Percentiles rank a stretch among this genome's conserved stretches.
phyloP scores from a whole-genome alignment of 1,140 invertebrate genomes.

The Drosophila nigromelanica region DNA sequence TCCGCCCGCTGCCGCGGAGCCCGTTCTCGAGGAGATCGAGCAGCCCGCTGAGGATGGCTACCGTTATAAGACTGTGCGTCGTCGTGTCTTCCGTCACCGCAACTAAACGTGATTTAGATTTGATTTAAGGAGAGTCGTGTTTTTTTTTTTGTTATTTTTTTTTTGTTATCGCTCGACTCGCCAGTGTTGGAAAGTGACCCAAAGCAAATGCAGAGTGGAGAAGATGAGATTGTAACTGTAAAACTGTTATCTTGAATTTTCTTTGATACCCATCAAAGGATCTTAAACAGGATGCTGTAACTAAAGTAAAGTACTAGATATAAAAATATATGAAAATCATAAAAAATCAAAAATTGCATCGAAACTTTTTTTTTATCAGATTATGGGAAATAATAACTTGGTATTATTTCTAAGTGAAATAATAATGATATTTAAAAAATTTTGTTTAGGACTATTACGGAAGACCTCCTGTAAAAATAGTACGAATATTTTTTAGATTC shows the following conservation, averaged over 20 bases:
- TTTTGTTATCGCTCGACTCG: conserved; percentile 45
- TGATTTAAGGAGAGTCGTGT: conserved; percentile 28
- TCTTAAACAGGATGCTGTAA: conserved; percentile 17
- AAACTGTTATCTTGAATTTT: conserved; percentile 30
- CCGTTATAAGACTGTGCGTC: conserved; percentile 68
- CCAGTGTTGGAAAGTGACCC: neutral
- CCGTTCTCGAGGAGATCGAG: conserved; percentile 53
- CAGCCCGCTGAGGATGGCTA: conserved; percentile 65
- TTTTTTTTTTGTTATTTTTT: conserved; percentile 57
- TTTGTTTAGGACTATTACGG: too few relatives aligned
- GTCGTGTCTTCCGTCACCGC: conserved; percentile 67
- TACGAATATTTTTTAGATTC: too few relatives aligned
- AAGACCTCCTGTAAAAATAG: too few relatives aligned
- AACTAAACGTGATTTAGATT: conserved; percentile 30
- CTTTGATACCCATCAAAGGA: conserved; percentile 38
- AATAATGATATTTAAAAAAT: too few relatives aligned
- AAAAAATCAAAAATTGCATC: neutral
- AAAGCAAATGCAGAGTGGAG: conserved; percentile 24
- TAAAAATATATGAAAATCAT: neutral
- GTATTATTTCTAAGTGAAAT: too few relatives aligned
- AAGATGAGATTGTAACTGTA: neutral
- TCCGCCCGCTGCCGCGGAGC: conserved; percentile 42
- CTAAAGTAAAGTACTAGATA: neutral
- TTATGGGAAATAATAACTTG: too few relatives aligned
- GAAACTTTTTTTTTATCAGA: too few relatives aligned